Conservation (phyloP, 1,140 invertebrate species). For the Drosophila malerkotliana region DNA sequence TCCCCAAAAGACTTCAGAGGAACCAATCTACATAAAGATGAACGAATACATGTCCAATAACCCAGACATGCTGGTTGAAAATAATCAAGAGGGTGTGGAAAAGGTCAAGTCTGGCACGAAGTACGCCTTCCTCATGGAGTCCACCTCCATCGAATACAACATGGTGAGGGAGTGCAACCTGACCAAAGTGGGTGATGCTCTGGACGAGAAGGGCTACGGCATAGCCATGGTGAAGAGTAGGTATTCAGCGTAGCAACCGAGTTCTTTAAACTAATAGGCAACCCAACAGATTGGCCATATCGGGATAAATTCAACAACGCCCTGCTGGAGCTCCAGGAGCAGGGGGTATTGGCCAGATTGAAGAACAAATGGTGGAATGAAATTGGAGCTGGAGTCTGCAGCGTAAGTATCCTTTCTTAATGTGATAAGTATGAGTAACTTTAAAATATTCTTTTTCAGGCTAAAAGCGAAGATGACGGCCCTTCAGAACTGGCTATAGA, state of each 20-base stretch:
- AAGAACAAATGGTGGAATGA: slow-evolving; percentile 97
- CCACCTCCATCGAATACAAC: slow-evolving; percentile 93
- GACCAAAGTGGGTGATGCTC: slow-evolving; percentile 89
- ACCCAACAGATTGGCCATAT: slow-evolving; percentile 88
- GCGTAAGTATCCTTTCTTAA: slow-evolving; percentile 83
- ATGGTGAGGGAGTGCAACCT: slow-evolving; percentile 92
- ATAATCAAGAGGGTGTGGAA: slow-evolving; percentile 90
- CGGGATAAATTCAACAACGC: slow-evolving; percentile 90
- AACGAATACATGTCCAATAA: slow-evolving; percentile 90
- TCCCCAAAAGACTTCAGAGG: slow-evolving; percentile 86
- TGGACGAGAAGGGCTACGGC: slow-evolving; percentile 95
- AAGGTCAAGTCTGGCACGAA: slow-evolving; percentile 85
- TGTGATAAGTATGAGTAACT: slow-evolving; percentile 34
- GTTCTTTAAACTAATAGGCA: too few relatives aligned
- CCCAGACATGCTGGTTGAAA: slow-evolving; percentile 88
- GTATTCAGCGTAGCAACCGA: neutral
- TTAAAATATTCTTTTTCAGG: slow-evolving; percentile 22
- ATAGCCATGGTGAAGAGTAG: slow-evolving; percentile 93
- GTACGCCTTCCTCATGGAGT: slow-evolving; percentile 96
- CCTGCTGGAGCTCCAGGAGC: slow-evolving; percentile 91
- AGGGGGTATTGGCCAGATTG: slow-evolving; percentile 89
- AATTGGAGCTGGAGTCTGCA: slow-evolving; percentile 90
- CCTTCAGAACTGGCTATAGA: slow-evolving; percentile 83
- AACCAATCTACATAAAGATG: slow-evolving; percentile 92
- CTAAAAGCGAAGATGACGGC: slow-evolving; percentile 40